Percentiles rank a stretch among this genome's conserved stretches.
These are phyloP conservation scores for Dysdera silvatica DNA, from an alignment of 1,140 invertebrate genomes.

Conservation along the genomic window DNA sequence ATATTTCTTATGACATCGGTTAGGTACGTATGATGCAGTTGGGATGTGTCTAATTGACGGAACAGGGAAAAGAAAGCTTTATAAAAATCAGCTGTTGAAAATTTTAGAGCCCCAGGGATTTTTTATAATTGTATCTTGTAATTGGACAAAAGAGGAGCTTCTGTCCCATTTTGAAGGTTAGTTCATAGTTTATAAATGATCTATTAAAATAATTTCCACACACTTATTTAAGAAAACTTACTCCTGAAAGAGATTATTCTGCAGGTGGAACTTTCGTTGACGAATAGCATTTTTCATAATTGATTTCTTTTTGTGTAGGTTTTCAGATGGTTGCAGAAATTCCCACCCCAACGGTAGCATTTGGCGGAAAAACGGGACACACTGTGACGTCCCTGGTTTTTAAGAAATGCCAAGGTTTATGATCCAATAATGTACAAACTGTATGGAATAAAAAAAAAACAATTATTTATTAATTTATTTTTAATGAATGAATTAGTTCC, in stretches of 20 bases:
- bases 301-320: background rate
- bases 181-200: background rate
- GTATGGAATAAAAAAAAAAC: too few species aligned
- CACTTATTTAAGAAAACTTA: background rate
- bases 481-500: too few species aligned
- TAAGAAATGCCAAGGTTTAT: too few species aligned
- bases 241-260: too few species aligned
- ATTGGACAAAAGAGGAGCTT: constrained; percentile 25
- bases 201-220: background rate
- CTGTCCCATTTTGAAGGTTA: constrained; percentile 9
- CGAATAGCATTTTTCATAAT: too few species aligned
- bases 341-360: constrained; percentile 18
- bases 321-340: constrained; percentile 10
- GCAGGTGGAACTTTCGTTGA: too few species aligned
- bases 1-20: too few species aligned
- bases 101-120: constrained; percentile 4
- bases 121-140: constrained; percentile 22
- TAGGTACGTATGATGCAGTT: constrained; percentile 26
- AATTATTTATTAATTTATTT: too few species aligned
- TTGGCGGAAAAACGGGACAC: constrained; percentile 24
- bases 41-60: background rate
- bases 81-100: background rate
- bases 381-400: constrained; percentile 16
- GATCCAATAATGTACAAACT: too few species aligned
- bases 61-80: constrained; percentile 6